Evolutionary conservation across 2,888 invertebrate species (phyloP).

Genomic region (Cremastinae sp.): DNA sequence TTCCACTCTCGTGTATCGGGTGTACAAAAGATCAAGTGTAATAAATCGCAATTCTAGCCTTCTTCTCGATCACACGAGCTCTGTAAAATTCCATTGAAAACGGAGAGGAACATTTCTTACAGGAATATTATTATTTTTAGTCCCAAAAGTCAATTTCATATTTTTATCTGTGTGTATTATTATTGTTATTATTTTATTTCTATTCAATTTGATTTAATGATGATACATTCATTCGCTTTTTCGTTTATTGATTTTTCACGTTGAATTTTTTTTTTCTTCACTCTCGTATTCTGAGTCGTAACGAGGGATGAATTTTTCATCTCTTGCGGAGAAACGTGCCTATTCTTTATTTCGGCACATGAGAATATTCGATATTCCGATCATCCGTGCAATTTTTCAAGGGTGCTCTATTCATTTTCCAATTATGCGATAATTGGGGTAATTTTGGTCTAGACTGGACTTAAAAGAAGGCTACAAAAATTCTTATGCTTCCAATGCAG

Average conservation of each 20-base stretch:
- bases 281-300: background rate
- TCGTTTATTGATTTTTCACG: background rate
- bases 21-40: constrained; percentile 41
- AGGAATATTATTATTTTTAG: constrained; percentile 3
- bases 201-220: constrained; percentile 1
- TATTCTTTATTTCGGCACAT: background rate
- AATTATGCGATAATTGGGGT: constrained; percentile 64
- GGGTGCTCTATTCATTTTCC: constrained; percentile 54
- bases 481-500: too few species aligned
- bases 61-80: background rate
- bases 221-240: constrained; percentile 7
- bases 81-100: constrained; percentile 2
- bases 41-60: constrained; percentile 48
- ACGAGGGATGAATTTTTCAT: constrained; percentile 34
- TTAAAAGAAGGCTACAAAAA: too few species aligned
- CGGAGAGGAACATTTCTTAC: constrained; percentile 2
- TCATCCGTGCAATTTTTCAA: constrained; percentile 61
- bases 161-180: background rate
- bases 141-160: background rate
- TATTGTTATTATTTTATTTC: background rate
- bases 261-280: background rate
- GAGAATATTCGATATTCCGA: constrained; percentile 65
- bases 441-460: too few species aligned
- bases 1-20: constrained; percentile 2
- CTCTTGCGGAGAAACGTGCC: constrained; percentile 22